Percentiles rank a stretch among this genome's conserved stretches.
These are phyloP conservation scores for Frieseomelitta varia DNA, from an alignment of 1,140 invertebrate genomes.

Conservation along the genomic window DNA sequence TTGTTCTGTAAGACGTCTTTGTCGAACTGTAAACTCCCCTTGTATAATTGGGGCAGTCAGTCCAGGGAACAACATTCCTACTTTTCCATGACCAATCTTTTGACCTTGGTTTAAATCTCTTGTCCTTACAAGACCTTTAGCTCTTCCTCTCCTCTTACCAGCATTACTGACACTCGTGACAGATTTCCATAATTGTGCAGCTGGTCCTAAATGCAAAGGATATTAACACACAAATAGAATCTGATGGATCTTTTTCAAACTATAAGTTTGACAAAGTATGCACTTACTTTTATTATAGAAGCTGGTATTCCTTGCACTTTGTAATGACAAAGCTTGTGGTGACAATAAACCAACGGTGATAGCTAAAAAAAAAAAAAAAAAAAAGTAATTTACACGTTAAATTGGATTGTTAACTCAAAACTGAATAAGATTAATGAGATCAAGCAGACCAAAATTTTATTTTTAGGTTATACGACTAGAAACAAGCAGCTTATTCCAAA, in stretches of 20 bases:
- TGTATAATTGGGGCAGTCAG: conserved; percentile 91
- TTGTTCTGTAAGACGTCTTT: conserved; percentile 87
- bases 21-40: conserved; percentile 89
- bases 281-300: conserved; percentile 84
- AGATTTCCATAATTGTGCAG: conserved; percentile 95
- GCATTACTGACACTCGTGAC: conserved; percentile 97
- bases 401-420: not conserved
- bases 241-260: not conserved
- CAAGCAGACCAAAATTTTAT: not conserved
- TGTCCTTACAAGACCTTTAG: conserved; percentile 89
- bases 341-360: conserved; percentile 31
- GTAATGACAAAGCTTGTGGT: conserved; percentile 54
- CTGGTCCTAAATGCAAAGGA: conserved; percentile 84
- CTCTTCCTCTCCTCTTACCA: conserved; percentile 96
- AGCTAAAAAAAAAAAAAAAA: conserved; percentile 45
- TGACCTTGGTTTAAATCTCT: conserved; percentile 96
- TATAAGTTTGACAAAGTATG: not conserved
- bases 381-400: conserved; percentile 25
- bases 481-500: not conserved
- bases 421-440: not conserved
- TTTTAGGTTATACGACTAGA: not conserved
- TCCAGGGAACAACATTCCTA: conserved; percentile 95
- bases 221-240: not conserved
- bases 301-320: conserved; percentile 72
- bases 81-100: conserved; percentile 92